Evolutionary conservation across 2,888 invertebrate species (phyloP).

Genomic region (Julus scandinavius): DNA sequence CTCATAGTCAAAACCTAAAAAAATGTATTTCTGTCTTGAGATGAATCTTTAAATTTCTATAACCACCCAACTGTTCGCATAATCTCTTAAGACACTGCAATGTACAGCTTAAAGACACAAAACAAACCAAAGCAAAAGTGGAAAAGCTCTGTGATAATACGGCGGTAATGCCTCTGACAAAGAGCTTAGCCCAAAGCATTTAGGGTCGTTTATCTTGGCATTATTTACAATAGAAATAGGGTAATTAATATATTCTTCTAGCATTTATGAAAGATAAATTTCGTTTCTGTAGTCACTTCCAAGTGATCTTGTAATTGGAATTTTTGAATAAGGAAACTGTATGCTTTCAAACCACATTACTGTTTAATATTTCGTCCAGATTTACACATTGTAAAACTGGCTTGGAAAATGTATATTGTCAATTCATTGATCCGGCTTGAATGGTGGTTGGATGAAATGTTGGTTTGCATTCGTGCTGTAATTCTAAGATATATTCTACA

Average conservation of each 20-base stretch:
- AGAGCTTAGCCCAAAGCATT: background rate
- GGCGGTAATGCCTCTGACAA: background rate
- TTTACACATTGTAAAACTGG: too few species aligned
- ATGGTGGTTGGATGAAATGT: too few species aligned
- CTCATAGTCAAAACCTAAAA: background rate
- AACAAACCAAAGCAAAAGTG: background rate
- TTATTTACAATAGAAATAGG: background rate
- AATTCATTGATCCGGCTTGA: too few species aligned
- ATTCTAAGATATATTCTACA: too few species aligned
- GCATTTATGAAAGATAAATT: too few species aligned
- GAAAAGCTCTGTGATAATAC: background rate
- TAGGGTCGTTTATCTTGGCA: background rate
- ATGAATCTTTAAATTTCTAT: slow-evolving; percentile 22
- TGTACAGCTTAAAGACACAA: background rate
- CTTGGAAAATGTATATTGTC: too few species aligned
- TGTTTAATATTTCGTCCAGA: too few species aligned
- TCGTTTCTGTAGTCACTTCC: too few species aligned
- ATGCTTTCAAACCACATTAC: too few species aligned
- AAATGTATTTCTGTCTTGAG: background rate
- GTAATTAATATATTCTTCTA: background rate
- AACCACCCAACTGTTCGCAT: background rate
- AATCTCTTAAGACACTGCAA: background rate
- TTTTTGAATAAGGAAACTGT: too few species aligned
- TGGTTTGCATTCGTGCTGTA: too few species aligned
- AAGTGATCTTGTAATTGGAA: too few species aligned